These are phyloP conservation scores for Graphium colonna DNA, from an alignment of 2,888 invertebrate species.

Conservation along the genomic window DNA sequence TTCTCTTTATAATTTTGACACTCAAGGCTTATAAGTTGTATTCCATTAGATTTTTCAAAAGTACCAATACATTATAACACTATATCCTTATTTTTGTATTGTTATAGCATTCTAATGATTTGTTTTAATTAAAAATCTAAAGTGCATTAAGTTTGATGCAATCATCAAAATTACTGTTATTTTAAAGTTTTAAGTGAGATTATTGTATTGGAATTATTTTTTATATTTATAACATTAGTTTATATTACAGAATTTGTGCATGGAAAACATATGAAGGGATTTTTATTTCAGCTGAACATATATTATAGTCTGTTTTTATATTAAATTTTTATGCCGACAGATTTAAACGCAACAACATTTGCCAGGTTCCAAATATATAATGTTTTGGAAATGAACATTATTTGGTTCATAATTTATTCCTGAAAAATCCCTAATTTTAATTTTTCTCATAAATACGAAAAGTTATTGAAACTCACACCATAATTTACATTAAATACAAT, in stretches of 20 bases:
- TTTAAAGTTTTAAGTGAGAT: constrained; percentile 65
- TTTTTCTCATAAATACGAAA: too few relatives aligned
- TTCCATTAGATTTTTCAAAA: background rate
- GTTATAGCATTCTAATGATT: constrained; percentile 16
- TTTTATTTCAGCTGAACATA: constrained; percentile 28
- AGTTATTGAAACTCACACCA: too few relatives aligned
- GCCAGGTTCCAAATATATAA: background rate
- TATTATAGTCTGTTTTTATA: background rate
- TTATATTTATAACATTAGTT: constrained; percentile 51
- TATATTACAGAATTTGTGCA: constrained; percentile 31
- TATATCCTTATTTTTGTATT: constrained; percentile 19
- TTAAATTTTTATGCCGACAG: background rate
- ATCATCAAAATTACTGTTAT: constrained; percentile 37
- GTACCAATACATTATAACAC: constrained; percentile 1
- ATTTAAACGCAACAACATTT: background rate
- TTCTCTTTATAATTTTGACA: background rate
- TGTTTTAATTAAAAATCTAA: constrained; percentile 24
- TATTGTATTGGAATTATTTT: constrained; percentile 66
- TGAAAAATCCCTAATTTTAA: too few relatives aligned
- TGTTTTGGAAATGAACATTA: too few relatives aligned
- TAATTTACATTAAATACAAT: too few relatives aligned
- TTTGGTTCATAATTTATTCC: too few relatives aligned
- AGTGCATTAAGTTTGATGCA: constrained; percentile 29
- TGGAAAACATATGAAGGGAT: constrained; percentile 24
- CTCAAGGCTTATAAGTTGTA: background rate